These are phyloP conservation scores for Liodrosophila aerea DNA, from an alignment of 2,888 invertebrate genomes.

Conservation along the genomic window DNA sequence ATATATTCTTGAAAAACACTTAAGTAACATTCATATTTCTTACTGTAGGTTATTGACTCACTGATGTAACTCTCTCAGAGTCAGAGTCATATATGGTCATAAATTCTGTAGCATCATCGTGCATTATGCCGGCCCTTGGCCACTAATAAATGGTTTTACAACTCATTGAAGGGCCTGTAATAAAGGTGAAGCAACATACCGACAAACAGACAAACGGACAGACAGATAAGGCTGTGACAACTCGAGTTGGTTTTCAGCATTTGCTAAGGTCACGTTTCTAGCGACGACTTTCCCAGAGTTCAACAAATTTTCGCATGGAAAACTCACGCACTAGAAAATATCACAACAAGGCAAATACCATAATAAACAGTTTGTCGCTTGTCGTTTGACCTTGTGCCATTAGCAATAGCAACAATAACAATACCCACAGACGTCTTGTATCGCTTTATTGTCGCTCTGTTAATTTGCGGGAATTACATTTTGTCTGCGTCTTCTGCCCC, in stretches of 20 bases:
- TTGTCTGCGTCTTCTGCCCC: conserved; percentile 36
- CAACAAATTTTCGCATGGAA: conserved; percentile 61
- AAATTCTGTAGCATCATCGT: conserved; percentile 27
- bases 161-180: conserved; percentile 28
- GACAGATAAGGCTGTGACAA: no score
- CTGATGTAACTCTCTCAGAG: conserved; percentile 9
- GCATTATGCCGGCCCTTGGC: conserved; percentile 36
- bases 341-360: background rate
- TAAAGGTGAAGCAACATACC: background rate
- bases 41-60: no score
- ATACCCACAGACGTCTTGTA: background rate
- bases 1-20: no score
- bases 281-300: conserved; percentile 24
- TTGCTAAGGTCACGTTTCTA: conserved; percentile 8
- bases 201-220: no score
- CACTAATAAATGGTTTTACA: conserved; percentile 23
- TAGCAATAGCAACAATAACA: conserved; percentile 11
- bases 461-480: conserved; percentile 58
- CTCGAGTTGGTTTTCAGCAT: no score
- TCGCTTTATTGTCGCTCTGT: conserved; percentile 35
- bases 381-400: conserved; percentile 57
- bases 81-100: no score
- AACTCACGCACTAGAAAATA: conserved; percentile 39
- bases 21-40: no score
- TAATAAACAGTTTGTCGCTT: conserved; percentile 6